These are phyloP conservation scores for Uropsilus gracilis DNA, from an alignment of 2,113 vertebrate genomes.

Conservation along the genomic window DNA sequence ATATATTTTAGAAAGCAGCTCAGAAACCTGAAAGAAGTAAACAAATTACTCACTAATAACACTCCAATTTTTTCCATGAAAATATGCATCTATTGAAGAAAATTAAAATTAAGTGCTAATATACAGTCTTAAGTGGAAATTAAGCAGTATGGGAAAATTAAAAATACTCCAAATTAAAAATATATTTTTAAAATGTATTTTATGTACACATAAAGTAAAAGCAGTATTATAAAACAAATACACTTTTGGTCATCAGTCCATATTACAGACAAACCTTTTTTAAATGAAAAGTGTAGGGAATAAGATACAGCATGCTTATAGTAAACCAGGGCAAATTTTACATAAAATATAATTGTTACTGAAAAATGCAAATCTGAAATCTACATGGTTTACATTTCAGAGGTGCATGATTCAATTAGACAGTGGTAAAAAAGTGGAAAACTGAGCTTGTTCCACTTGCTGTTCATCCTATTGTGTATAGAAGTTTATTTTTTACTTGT, in stretches of 20 bases:
- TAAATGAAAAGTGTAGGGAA: background rate
- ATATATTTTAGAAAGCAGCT: background rate
- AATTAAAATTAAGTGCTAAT: background rate
- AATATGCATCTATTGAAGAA: background rate
- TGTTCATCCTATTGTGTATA: background rate
- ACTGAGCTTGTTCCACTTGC: background rate
- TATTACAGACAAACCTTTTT: background rate
- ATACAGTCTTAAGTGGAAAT: background rate
- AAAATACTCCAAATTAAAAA: background rate
- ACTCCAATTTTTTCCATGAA: background rate
- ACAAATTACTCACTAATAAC: background rate
- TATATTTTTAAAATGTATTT: background rate
- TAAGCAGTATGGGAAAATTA: background rate
- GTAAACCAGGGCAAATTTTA: background rate
- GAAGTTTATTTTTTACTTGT: background rate
- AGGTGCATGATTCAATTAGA: background rate
- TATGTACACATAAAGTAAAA: background rate
- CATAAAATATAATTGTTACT: background rate
- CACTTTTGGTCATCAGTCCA: background rate
- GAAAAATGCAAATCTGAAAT: slow-evolving; percentile 19
- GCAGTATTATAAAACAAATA: background rate
- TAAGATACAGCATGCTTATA: background rate
- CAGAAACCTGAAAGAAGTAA: background rate
- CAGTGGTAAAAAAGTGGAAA: background rate
- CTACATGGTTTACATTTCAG: background rate